phyloP scores from a whole-genome alignment of 2,888 invertebrate species.

The Heteropelma amictum region DNA sequence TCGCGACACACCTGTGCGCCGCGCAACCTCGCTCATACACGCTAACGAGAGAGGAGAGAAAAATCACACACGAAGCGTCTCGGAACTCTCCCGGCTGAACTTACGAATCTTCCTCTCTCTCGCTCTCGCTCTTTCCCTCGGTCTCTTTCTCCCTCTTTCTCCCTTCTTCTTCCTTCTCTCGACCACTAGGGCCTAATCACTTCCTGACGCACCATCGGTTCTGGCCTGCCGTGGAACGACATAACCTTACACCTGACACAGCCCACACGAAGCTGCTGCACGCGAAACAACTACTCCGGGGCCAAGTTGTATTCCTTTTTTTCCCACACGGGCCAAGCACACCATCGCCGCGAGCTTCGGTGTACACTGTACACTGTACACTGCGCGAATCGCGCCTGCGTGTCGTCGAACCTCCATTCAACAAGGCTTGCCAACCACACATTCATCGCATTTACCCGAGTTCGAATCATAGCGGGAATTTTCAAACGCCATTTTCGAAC shows the following conservation, averaged over 20 bases:
- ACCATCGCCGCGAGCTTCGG: slow-evolving; percentile 49
- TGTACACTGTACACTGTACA: no score
- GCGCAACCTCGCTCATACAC: slow-evolving; percentile 44
- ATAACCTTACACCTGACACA: slow-evolving; percentile 61
- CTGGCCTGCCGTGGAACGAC: slow-evolving; percentile 53
- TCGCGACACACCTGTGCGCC: slow-evolving; percentile 60
- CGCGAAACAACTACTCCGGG: slow-evolving; percentile 59
- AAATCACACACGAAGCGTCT: slow-evolving; percentile 35
- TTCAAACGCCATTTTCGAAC: not conserved
- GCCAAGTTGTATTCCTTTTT: slow-evolving; percentile 46
- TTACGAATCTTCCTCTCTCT: slow-evolving; percentile 49
- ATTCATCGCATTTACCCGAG: not conserved
- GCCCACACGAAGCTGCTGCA: slow-evolving; percentile 49
- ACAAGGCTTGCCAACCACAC: slow-evolving; percentile 22
- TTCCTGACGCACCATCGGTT: slow-evolving; percentile 48
- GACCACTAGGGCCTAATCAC: slow-evolving; percentile 40
- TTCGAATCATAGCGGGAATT: slow-evolving; percentile 1
- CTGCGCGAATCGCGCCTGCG: slow-evolving; percentile 40
- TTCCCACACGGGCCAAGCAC: slow-evolving; percentile 33
- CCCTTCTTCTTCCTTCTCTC: not conserved
- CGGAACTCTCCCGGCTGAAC: slow-evolving; percentile 31
- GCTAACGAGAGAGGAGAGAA: slow-evolving; percentile 21
- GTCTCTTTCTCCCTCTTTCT: slow-evolving; percentile 30
- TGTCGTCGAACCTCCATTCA: slow-evolving; percentile 39
- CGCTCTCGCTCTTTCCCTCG: slow-evolving; percentile 30